A percentile compares a stretch with the other conserved stretches of the same genome.
phyloP scores from a whole-genome alignment of 2,888 invertebrate genomes.

The Celastrina argiolus region DNA sequence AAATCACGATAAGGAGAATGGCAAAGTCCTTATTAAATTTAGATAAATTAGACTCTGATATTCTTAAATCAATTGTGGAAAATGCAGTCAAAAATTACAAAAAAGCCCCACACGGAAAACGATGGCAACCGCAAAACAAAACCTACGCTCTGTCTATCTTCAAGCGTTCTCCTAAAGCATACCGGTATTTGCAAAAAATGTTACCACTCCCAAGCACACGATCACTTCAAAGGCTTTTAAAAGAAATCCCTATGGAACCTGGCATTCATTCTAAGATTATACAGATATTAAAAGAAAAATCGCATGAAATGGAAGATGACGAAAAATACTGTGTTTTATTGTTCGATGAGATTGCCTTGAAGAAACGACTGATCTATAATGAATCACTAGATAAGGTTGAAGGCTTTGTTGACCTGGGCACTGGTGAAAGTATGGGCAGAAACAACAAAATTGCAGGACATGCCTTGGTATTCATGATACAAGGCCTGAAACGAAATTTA shows the following conservation, averaged over 20 bases:
- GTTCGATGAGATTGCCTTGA: conserved; percentile 26
- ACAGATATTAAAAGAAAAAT: background rate
- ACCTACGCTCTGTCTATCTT: conserved; percentile 24
- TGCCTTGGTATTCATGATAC: conserved; percentile 26
- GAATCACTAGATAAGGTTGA: conserved; percentile 20
- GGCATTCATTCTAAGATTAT: conserved; percentile 17
- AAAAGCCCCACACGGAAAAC: background rate
- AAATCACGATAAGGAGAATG: no score
- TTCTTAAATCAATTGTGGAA: no score
- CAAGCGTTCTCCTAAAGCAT: conserved; percentile 26
- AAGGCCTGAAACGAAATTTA: conserved; percentile 22
- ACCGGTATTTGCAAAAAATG: conserved; percentile 11
- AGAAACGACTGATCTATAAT: conserved; percentile 24
- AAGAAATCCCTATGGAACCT: conserved; percentile 25
- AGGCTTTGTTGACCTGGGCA: conserved; percentile 22
- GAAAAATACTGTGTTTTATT: conserved; percentile 20
- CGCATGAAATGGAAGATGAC: background rate
- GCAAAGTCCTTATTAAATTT: no score
- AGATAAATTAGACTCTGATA: no score
- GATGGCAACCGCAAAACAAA: background rate
- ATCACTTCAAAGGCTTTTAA: conserved; percentile 25
- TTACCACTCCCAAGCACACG: conserved; percentile 26
- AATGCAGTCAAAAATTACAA: no score
- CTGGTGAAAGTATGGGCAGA: background rate
- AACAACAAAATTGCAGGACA: conserved; percentile 17